phyloP scores from a whole-genome alignment of 2,797 vertebrate genomes.

The Enteromius thamalakanensis region DNA sequence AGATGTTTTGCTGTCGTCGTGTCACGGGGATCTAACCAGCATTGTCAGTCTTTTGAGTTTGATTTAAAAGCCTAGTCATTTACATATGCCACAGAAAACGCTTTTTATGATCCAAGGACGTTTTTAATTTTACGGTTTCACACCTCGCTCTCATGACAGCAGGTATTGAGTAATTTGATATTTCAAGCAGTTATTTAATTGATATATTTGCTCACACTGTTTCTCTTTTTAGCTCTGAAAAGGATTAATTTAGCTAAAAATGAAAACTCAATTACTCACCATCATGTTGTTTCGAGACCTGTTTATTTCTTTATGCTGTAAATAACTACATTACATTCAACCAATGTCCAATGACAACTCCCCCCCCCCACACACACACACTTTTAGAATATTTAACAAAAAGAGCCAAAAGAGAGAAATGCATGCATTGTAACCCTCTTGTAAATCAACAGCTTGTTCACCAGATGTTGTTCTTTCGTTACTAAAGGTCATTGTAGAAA shows the following conservation, averaged over 20 bases:
- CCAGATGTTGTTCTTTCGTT: slow-evolving; percentile 26
- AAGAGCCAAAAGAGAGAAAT: not conserved
- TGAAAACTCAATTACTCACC: not conserved
- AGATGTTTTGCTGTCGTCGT: slow-evolving; percentile 44
- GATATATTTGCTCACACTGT: slow-evolving; percentile 7
- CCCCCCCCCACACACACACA: too few species aligned
- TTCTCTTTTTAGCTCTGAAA: slow-evolving; percentile 13
- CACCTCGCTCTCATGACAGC: not conserved
- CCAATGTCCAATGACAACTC: too few species aligned
- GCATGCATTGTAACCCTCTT: slow-evolving; percentile 1
- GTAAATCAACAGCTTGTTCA: slow-evolving; percentile 35
- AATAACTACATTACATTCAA: too few species aligned
- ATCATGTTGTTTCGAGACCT: not conserved
- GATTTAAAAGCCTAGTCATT: slow-evolving; percentile 53
- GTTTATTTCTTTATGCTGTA: not conserved
- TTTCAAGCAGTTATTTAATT: slow-evolving; percentile 32
- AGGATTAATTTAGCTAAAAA: not conserved
- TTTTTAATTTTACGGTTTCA: slow-evolving; percentile 26
- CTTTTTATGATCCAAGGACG: slow-evolving; percentile 26
- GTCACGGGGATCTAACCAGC: slow-evolving; percentile 16
- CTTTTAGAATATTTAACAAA: not conserved
- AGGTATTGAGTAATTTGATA: not conserved
- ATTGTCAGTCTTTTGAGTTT: slow-evolving; percentile 46
- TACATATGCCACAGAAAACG: slow-evolving; percentile 32
- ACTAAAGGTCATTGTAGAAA: slow-evolving; percentile 35